These are phyloP conservation scores for Menidia menidia DNA, from an alignment of 2,797 vertebrate species.

Conservation along the genomic window DNA sequence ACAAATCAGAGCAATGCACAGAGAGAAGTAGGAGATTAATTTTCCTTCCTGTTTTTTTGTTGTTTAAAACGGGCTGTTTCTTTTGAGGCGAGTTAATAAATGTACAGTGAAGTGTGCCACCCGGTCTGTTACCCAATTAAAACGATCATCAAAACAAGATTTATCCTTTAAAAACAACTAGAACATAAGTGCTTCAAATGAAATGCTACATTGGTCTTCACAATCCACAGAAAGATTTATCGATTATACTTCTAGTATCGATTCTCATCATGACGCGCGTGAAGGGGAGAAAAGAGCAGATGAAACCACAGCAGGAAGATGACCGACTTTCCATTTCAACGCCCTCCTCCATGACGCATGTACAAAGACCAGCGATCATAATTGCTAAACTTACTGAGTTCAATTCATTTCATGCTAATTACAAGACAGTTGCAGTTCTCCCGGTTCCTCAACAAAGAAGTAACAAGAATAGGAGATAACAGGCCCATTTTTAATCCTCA, in stretches of 20 bases:
- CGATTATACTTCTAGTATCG: too few relatives aligned
- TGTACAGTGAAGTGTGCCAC: not conserved
- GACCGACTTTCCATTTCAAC: not conserved
- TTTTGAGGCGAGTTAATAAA: not conserved
- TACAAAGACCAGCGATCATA: conserved; percentile 46
- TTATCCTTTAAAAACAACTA: not conserved
- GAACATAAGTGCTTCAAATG: too few relatives aligned
- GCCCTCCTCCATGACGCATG: not conserved
- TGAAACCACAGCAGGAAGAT: conserved; percentile 6
- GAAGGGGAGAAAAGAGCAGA: too few relatives aligned
- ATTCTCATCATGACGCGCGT: too few relatives aligned
- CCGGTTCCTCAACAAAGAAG: conserved; percentile 56
- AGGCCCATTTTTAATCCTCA: conserved; percentile 44
- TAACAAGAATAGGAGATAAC: conserved; percentile 63
- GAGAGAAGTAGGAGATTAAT: too few relatives aligned
- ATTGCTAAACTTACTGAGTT: conserved; percentile 54
- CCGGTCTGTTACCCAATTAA: not conserved
- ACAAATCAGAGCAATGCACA: too few relatives aligned
- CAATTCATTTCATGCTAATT: conserved; percentile 63
- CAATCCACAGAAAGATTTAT: too few relatives aligned
- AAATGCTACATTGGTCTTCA: too few relatives aligned
- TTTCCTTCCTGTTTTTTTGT: too few relatives aligned
- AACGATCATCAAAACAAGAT: not conserved
- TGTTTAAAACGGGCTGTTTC: not conserved
- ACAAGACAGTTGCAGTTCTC: conserved; percentile 42